Evolutionary conservation across 1,140 invertebrate genomes (phyloP), one percentile per base, ranked within the genome.

Genomic region (Euwallacea similis): DNA sequence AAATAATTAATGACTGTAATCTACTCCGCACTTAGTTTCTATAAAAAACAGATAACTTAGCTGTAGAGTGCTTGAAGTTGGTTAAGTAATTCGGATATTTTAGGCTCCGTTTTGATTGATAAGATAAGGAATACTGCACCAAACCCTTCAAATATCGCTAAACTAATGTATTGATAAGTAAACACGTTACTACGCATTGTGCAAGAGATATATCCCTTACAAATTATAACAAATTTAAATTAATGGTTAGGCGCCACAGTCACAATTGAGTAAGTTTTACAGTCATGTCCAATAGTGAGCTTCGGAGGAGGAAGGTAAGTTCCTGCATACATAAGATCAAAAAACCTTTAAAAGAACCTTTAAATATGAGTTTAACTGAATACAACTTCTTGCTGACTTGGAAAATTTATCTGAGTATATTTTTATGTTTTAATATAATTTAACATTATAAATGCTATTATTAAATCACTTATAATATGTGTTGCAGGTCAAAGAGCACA

Each of bases 401-500:
- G 53, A 63, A 55, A 7, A 63, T 62, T 69, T 63, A 42, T 44
- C 8, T 15, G 42, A 71, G 16, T 13, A 16, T 47, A 54, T 69
- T 53, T 3, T 7, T 50, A 64, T 64, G 9, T 50, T 13, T 11
- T 47, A 47, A 50, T 50, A 64, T 50, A n/a, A n/a, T 61, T 43
- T 13, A 61, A n/a, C 15, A 61, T 11, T 11, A 43, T 43, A 42
- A 42, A n/a, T 43, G 16, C 7, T 11, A 7, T 13, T 58, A 16
- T 43, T 42, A 61, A 43, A 42, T 43, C 15, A 43, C 3, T 41
- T 43, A 3, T 42, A 9, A 21, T 11, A 21, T 54, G 54, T 42
- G 71, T 79, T 79, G 16, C 60, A 80, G 79, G 69, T 76, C 60
- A 79, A 76, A 73, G 76, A 79, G 50, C 76, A 78, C 50, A 79